Percentiles rank a stretch among this genome's conserved stretches.
Conservation (phyloP, 2,113 vertebrate species). For the Syrmaticus mikado region DNA sequence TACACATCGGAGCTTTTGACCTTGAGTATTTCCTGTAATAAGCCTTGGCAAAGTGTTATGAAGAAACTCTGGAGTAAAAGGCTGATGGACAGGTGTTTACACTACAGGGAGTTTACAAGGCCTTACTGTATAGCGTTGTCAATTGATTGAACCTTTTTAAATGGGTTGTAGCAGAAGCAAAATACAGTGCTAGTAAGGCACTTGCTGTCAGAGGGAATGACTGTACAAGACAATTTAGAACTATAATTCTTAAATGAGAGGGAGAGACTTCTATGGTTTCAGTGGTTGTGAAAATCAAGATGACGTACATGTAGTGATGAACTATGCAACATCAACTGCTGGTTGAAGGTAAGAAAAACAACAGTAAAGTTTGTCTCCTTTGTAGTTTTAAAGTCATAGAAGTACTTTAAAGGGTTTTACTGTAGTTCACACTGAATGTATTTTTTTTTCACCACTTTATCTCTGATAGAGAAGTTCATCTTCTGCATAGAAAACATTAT, state of each 20-base stretch:
- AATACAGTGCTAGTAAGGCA: neutral
- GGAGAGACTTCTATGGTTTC: conserved; percentile 5
- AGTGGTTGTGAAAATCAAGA: conserved; percentile 52
- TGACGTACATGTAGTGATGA: conserved; percentile 15
- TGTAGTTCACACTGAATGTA: neutral
- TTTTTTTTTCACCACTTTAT: neutral
- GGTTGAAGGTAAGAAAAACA: conserved; percentile 51
- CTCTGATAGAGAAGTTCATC: neutral
- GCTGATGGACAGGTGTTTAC: fast-evolving
- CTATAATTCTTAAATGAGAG: neutral
- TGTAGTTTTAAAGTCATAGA: neutral
- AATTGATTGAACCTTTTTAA: neutral
- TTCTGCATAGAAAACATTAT: neutral
- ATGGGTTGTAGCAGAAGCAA: neutral
- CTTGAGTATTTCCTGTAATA: neutral
- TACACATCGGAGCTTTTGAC: neutral
- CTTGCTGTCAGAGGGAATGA: neutral
- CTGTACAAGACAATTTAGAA: neutral
- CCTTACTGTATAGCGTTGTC: neutral
- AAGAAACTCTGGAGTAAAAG: neutral
- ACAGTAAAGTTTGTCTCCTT: neutral
- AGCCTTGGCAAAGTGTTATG: neutral
- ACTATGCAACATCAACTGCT: conserved; percentile 1
- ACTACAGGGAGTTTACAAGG: neutral
- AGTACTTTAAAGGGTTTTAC: neutral